Evolutionary conservation across 2,888 invertebrate species (phyloP).

Genomic region (Drosophila stalkeri): DNA sequence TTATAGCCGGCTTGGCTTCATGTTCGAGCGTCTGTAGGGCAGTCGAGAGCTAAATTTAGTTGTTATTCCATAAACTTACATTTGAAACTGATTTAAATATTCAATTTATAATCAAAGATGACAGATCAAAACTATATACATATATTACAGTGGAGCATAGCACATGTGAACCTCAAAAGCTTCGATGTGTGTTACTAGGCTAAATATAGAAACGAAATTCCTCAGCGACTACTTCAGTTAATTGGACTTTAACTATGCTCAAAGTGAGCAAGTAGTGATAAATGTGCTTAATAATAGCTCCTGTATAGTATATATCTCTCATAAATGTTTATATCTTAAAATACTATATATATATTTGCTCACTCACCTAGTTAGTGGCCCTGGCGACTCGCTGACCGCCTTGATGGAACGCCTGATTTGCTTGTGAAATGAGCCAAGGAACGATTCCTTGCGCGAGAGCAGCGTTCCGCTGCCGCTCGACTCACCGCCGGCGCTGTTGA

Average conservation of each 20-base stretch:
- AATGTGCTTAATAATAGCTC: neutral
- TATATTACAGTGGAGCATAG: neutral
- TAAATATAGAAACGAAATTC: neutral
- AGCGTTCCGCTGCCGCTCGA: slow-evolving; percentile 70
- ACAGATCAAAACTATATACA: neutral
- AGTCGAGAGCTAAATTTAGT: neutral
- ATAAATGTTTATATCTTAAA: neutral
- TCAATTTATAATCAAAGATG: neutral
- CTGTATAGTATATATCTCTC: neutral
- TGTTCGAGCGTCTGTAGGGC: neutral
- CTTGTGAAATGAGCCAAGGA: slow-evolving; percentile 84
- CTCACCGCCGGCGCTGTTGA: slow-evolving; percentile 66
- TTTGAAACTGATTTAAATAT: neutral
- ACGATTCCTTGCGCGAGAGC: slow-evolving; percentile 82
- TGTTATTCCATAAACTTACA: neutral
- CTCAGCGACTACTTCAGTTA: neutral
- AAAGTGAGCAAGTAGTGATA: neutral
- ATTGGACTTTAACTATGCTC: neutral
- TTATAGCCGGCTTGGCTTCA: neutral
- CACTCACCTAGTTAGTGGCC: slow-evolving; percentile 84
- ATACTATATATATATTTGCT: neutral
- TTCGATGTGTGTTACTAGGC: neutral
- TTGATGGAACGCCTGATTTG: slow-evolving; percentile 85
- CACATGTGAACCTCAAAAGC: neutral
- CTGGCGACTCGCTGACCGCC: slow-evolving; percentile 85